Percentiles rank a stretch among this genome's conserved stretches.
These are phyloP conservation scores for Heliconius congener DNA, from an alignment of 1,140 invertebrate species.

Conservation along the genomic window DNA sequence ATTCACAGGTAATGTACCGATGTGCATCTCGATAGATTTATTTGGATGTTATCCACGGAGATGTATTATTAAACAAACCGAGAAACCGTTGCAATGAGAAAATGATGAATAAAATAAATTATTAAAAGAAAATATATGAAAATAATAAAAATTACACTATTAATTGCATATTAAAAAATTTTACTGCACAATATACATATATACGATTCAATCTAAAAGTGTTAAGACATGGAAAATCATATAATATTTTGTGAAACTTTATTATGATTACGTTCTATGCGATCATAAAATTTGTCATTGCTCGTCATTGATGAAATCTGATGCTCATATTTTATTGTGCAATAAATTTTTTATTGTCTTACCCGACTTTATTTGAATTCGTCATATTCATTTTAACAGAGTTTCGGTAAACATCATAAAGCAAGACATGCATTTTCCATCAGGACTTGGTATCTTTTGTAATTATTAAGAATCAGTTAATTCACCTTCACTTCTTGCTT, in stretches of 20 bases:
- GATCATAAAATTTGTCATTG: slow-evolving; percentile 47
- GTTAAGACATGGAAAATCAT: background rate
- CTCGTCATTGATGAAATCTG: slow-evolving; percentile 57
- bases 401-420: slow-evolving; percentile 28
- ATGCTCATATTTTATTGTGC: slow-evolving; percentile 58
- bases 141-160: no score
- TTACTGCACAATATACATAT: background rate
- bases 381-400: slow-evolving; percentile 33
- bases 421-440: slow-evolving; percentile 35
- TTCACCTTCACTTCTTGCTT: slow-evolving; percentile 20
- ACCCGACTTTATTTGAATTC: slow-evolving; percentile 33
- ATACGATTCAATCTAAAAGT: slow-evolving; percentile 7
- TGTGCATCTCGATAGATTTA: no score
- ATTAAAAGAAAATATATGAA: no score
- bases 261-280: slow-evolving; percentile 46
- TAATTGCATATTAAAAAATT: background rate
- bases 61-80: no score
- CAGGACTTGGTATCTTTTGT: slow-evolving; percentile 29
- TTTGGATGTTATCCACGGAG: no score
- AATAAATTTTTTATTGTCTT: slow-evolving; percentile 60
- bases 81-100: no score
- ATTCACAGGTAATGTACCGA: no score
- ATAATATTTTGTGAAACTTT: slow-evolving; percentile 35
- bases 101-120: no score
- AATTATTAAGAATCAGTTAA: slow-evolving; percentile 31